phyloP scores from a whole-genome alignment of 2,888 invertebrate species.

The Loripinus fragilis region DNA sequence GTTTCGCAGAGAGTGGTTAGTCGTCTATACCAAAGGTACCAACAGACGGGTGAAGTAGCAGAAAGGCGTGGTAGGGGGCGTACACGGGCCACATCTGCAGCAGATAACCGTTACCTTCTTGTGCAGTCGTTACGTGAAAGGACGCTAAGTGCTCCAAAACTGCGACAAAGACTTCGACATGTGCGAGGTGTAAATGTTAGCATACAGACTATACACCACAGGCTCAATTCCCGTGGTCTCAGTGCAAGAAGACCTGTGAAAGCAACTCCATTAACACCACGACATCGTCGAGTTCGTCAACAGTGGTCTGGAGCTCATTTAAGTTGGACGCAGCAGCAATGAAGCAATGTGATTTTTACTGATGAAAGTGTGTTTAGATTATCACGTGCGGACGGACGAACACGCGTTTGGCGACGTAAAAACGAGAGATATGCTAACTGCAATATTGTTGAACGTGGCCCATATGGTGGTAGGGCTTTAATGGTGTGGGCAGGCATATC shows the following conservation, averaged over 20 bases:
- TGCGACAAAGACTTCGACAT: background rate
- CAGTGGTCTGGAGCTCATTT: constrained; percentile 17
- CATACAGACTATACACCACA: background rate
- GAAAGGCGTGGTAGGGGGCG: too few species aligned
- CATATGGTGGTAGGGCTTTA: constrained; percentile 24
- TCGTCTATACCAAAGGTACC: too few species aligned
- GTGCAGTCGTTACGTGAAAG: background rate
- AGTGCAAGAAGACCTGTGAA: background rate
- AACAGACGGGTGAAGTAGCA: too few species aligned
- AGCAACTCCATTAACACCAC: constrained; percentile 10
- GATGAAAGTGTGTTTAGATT: constrained; percentile 32
- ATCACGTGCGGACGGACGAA: constrained; percentile 24
- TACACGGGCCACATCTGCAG: too few species aligned
- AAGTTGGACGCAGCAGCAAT: constrained; percentile 25
- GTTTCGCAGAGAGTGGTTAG: constrained; percentile 20
- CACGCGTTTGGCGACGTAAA: constrained; percentile 27
- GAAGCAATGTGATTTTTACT: constrained; percentile 31
- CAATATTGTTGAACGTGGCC: constrained; percentile 10
- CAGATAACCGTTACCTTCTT: too few species aligned
- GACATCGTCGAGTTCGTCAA: constrained; percentile 19
- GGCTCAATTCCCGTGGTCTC: background rate
- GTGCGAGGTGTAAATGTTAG: too few species aligned
- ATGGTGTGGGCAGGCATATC: constrained; percentile 30
- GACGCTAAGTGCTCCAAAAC: background rate
- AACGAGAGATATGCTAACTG: constrained; percentile 29